Conservation (phyloP, 2,888 invertebrate genomes). For the Gymnocheta viridis region DNA sequence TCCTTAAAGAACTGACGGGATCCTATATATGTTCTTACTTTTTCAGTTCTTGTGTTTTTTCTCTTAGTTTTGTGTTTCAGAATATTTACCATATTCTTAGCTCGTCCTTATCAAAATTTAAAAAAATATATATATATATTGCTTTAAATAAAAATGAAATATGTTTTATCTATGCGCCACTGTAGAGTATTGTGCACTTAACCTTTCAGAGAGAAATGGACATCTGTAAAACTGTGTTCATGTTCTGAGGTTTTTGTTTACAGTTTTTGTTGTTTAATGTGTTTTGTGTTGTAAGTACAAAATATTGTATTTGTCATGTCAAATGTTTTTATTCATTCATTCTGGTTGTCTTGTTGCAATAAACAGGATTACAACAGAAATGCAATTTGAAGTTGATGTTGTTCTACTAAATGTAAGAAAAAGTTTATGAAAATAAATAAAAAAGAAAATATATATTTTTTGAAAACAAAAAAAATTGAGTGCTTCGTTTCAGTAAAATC, state of each 20-base stretch:
- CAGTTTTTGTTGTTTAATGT: slow-evolving; percentile 25
- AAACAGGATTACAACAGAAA: slow-evolving; percentile 45
- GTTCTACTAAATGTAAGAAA: slow-evolving; percentile 2
- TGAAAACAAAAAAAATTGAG: not conserved
- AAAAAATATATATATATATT: not conserved
- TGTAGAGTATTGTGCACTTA: slow-evolving; percentile 16
- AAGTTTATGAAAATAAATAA: not conserved
- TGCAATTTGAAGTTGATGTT: slow-evolving; percentile 9
- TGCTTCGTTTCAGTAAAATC: not conserved
- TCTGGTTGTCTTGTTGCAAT: slow-evolving; percentile 45
- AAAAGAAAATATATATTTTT: not conserved
- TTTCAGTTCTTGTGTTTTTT: no score
- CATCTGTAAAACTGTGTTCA: slow-evolving; percentile 42
- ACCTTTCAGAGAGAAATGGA: slow-evolving; percentile 31
- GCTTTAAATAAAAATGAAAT: not conserved
- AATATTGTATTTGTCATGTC: slow-evolving; percentile 65
- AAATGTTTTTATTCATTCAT: slow-evolving; percentile 32
- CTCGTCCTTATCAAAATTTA: no score
- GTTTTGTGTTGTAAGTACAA: slow-evolving; percentile 54
- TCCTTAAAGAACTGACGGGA: no score
- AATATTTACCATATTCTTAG: no score
- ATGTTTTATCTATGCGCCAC: not conserved
- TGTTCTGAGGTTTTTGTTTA: slow-evolving; percentile 53
- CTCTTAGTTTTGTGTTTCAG: no score
- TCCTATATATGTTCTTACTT: no score